Base-by-base conservation (phyloP, 2,113 vertebrate species). In the Platycercus adscitus region DNA sequence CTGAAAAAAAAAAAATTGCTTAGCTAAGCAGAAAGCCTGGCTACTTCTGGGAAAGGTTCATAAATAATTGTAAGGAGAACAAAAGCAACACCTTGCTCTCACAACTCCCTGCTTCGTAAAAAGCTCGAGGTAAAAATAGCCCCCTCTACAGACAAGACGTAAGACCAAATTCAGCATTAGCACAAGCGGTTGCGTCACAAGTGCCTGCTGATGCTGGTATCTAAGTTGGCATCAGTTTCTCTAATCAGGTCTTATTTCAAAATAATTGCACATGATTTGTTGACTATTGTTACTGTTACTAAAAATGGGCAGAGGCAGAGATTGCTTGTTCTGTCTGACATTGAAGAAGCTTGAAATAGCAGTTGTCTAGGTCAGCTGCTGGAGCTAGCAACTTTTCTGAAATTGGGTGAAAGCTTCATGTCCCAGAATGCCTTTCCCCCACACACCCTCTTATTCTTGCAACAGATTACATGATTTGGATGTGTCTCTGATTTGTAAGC, bases 231-330 rank as follows among this genome's bases (percentile, higher is more conserved):
- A 80, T 25, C 17, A 39, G 7, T 79, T 85, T 93, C 39, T 89
- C 49, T 69, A 71, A 91, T 88, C 81, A 90, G 58, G 61, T 72
- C 44, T 72, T 56, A 37, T 79, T 96, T 89, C 39, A 80, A 44
- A 96, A 88, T 89, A 88, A 91, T 87, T 85, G 39, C 56, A 76
- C 21, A 20, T 65, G 39, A 85, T 94, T 93, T 91, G 33, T 85
- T 91, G 78, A 50, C 46, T 33, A 8, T 81, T 71, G 70, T 81
- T 73, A 29, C 43, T 77, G 41, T 72, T 91, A 50, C 80, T 91
- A 63, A 91, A 94, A 88, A 77, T n/a, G 41, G 41, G 14, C 61
- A 91, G 65, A 82, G 85, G 35, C 81, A 95, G 84, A 89, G 87
- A 85, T 77, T 79, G 66, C 79, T 79, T 91, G 43, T 78, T 91